A percentile compares a stretch with the other conserved stretches of the same genome.
phyloP scores from a whole-genome alignment of 2,888 invertebrate species.

The Ectemnius cavifrons region DNA sequence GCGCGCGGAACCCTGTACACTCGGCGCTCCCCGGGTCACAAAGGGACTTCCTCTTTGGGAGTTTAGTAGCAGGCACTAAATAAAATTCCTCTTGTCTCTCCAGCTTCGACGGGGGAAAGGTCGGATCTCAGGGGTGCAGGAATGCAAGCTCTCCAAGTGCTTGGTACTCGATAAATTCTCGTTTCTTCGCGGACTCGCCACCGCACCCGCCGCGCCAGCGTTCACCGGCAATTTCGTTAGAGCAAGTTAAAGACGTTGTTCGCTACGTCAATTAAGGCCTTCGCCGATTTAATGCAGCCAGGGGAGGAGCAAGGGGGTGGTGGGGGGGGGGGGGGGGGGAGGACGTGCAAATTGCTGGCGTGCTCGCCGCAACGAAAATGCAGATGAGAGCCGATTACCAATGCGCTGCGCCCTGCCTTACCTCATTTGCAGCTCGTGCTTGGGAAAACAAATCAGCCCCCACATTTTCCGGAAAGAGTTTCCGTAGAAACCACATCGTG shows the following conservation, averaged over 20 bases:
- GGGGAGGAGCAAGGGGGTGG: background rate
- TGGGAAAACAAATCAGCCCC: slow-evolving; percentile 6
- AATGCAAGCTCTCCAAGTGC: slow-evolving; percentile 18
- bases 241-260: slow-evolving; percentile 20
- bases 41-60: slow-evolving; percentile 48
- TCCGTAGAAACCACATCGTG: background rate
- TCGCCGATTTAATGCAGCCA: slow-evolving; percentile 2
- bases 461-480: background rate
- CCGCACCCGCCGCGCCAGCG: slow-evolving; percentile 9
- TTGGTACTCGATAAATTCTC: slow-evolving; percentile 17
- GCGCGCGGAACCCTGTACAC: slow-evolving; percentile 4
- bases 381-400: slow-evolving; percentile 1
- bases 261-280: slow-evolving; percentile 8
- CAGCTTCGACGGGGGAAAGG: slow-evolving; percentile 8
- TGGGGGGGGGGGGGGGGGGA: background rate
- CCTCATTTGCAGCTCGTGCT: slow-evolving; percentile 1
- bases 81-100: slow-evolving; percentile 52
- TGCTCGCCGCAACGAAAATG: background rate
- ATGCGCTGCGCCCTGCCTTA: background rate
- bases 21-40: slow-evolving; percentile 23
- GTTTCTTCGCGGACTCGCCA: slow-evolving; percentile 9
- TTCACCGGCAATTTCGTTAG: slow-evolving; percentile 41
- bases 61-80: slow-evolving; percentile 43
- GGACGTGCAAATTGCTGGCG: background rate
- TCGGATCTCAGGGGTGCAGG: slow-evolving; percentile 23